Percentiles rank a stretch among this genome's conserved stretches.
Conservation (phyloP, 2,113 vertebrate genomes). For the Hiodon tergisus region DNA sequence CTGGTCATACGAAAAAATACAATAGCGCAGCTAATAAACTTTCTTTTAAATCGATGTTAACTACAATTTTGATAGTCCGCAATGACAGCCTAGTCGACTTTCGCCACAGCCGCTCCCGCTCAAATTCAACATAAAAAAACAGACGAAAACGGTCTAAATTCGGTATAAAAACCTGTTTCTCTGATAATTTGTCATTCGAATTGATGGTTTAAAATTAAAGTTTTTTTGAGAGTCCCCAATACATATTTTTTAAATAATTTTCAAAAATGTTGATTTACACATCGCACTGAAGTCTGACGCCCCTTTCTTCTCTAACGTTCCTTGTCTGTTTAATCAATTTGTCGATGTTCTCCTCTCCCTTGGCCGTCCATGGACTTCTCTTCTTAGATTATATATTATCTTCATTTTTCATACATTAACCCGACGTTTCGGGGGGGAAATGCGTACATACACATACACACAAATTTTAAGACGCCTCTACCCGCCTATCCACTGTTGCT, state of each 20-base stretch:
- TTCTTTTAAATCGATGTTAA: not conserved
- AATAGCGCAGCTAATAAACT: not conserved
- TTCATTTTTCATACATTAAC: conserved; percentile 10
- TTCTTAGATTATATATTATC: not conserved
- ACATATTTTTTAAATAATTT: conserved; percentile 18
- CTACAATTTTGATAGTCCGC: not conserved
- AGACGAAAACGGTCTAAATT: conserved; percentile 35
- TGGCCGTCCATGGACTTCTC: not conserved
- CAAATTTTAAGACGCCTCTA: not conserved
- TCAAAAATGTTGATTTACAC: conserved; percentile 23
- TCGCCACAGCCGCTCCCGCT: conserved; percentile 67
- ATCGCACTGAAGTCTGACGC: conserved; percentile 18
- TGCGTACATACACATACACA: not conserved
- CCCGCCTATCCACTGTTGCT: conserved; percentile 38
- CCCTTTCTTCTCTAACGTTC: conserved; percentile 35
- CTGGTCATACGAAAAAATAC: not conserved
- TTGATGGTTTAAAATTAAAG: too few species aligned
- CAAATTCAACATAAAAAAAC: conserved; percentile 59
- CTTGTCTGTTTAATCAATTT: conserved; percentile 23
- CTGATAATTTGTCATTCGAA: not conserved
- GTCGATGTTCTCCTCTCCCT: not conserved
- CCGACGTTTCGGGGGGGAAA: not conserved
- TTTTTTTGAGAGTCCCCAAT: too few species aligned
- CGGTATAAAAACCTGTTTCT: not conserved
- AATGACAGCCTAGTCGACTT: conserved; percentile 24